Percentiles rank a stretch among this genome's conserved stretches.
phyloP scores from a whole-genome alignment of 2,888 invertebrate genomes.

The Carpatolechia fugitivella region DNA sequence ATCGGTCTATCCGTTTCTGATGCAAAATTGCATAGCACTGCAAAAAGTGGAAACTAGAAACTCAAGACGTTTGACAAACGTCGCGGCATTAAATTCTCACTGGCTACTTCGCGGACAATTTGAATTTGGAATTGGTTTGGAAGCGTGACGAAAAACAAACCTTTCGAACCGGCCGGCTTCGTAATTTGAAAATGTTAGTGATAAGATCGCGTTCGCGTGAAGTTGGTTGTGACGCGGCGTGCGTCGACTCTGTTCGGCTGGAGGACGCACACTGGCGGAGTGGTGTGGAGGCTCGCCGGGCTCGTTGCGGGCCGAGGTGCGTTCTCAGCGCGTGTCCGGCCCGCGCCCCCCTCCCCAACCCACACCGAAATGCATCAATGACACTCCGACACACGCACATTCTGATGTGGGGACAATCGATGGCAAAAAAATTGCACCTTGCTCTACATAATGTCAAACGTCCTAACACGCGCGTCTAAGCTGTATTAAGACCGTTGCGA shows the following conservation, averaged over 20 bases:
- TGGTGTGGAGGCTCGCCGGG: conserved; percentile 1
- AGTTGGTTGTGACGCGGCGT: conserved; percentile 65
- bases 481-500: not conserved
- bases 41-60: conserved; percentile 47
- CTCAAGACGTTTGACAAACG: conserved; percentile 41
- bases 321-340: conserved; percentile 33
- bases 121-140: conserved; percentile 34
- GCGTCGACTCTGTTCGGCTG: conserved; percentile 38
- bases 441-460: not conserved
- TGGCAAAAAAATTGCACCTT: conserved; percentile 36
- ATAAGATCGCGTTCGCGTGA: conserved; percentile 65
- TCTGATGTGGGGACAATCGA: conserved; percentile 59
- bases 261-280: conserved; percentile 3
- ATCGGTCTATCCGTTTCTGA: conserved; percentile 71
- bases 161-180: conserved; percentile 29
- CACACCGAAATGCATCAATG: conserved; percentile 78
- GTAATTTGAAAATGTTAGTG: conserved; percentile 32
- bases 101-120: conserved; percentile 11
- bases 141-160: conserved; percentile 58
- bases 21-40: conserved; percentile 59
- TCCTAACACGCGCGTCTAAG: not conserved
- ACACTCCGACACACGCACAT: conserved; percentile 74
- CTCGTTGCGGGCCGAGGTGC: conserved; percentile 33
- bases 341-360: conserved; percentile 55
- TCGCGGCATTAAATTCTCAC: conserved; percentile 31